Percentiles rank a stretch among this genome's conserved stretches.
These are phyloP conservation scores for Calidris pygmaea DNA, from an alignment of 2,113 vertebrate species.

Conservation along the genomic window DNA sequence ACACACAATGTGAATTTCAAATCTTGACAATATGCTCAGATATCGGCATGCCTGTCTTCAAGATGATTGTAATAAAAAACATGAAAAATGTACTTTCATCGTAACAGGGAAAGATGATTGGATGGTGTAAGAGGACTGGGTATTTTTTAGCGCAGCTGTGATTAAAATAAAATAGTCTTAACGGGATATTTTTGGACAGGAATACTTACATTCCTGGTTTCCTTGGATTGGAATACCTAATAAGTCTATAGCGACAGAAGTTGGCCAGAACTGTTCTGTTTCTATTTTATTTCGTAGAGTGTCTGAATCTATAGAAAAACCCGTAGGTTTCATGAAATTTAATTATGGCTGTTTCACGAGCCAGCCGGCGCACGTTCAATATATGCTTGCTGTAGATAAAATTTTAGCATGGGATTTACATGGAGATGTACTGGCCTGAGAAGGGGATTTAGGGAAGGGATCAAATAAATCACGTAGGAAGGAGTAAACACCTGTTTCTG, in stretches of 20 bases:
- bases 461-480: constrained; percentile 29
- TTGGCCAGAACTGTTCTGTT: constrained; percentile 32
- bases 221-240: neutral
- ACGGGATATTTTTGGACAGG: constrained; percentile 34
- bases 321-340: neutral
- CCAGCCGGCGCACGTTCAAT: neutral
- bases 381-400: neutral
- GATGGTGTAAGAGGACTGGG: neutral
- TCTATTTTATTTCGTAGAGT: constrained; percentile 27
- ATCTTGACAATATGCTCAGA: constrained; percentile 40
- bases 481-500: neutral
- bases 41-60: constrained; percentile 41
- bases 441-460: constrained; percentile 3
- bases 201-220: constrained; percentile 18
- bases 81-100: constrained; percentile 11
- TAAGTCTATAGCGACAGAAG: neutral
- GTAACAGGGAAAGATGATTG: neutral
- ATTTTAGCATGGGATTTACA: neutral
- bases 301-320: constrained; percentile 49
- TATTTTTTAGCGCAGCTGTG: constrained; percentile 3
- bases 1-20: neutral
- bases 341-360: neutral
- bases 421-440: neutral
- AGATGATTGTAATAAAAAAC: constrained; percentile 47
- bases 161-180: constrained; percentile 47